Evolutionary conservation across 2,888 invertebrate genomes (phyloP).

Genomic region (Dromius quadrimaculatus): DNA sequence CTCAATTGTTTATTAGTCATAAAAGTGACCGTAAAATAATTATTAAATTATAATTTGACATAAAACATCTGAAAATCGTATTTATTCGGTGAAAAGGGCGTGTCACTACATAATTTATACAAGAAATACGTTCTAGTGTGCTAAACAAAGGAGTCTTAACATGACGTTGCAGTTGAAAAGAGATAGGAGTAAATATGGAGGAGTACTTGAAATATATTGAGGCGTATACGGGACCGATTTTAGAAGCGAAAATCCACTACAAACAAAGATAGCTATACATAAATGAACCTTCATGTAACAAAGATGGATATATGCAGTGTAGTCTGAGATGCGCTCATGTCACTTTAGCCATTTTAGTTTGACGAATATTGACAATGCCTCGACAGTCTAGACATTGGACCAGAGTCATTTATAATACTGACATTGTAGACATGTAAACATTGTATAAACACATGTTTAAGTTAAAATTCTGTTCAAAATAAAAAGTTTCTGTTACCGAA

Average conservation of each 20-base stretch:
- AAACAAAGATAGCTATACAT: slow-evolving; percentile 13
- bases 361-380: slow-evolving; percentile 80
- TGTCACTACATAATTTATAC: slow-evolving; percentile 58
- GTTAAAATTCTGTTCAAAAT: slow-evolving; percentile 40
- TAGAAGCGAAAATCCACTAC: neutral
- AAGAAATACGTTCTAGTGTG: slow-evolving; percentile 8
- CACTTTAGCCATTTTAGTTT: slow-evolving; percentile 79
- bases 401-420: slow-evolving; percentile 67
- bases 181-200: neutral
- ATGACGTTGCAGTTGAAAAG: neutral
- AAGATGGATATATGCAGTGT: slow-evolving; percentile 40
- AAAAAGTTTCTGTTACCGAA: slow-evolving; percentile 1
- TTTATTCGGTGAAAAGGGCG: slow-evolving; percentile 59
- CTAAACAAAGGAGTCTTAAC: neutral
- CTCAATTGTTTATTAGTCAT: neutral
- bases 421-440: slow-evolving; percentile 66
- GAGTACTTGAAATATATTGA: neutral
- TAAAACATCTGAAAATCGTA: neutral
- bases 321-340: neutral
- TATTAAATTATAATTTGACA: neutral
- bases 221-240: neutral
- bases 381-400: slow-evolving; percentile 67
- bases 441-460: slow-evolving; percentile 61
- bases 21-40: neutral
- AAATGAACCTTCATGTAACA: neutral